Percentiles rank a stretch among this genome's conserved stretches.
These are phyloP conservation scores for Tortrix viridana DNA, from an alignment of 2,888 invertebrate genomes.

Conservation along the genomic window DNA sequence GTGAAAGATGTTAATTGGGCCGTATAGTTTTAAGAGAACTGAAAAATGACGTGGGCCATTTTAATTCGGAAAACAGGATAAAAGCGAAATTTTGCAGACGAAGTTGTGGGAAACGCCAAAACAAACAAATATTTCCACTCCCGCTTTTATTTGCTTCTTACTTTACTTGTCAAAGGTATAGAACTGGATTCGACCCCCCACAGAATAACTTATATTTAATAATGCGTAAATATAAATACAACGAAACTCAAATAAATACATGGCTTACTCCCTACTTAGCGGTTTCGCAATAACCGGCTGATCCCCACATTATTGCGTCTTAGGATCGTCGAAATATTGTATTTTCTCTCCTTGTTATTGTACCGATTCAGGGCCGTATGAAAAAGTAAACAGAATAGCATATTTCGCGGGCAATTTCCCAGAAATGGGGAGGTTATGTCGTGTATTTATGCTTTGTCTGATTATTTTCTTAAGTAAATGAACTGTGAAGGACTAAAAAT, in stretches of 20 bases:
- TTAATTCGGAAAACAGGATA: too few species aligned
- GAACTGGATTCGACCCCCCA: background rate
- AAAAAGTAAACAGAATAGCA: conserved; percentile 29
- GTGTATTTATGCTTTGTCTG: background rate
- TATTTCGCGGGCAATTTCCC: conserved; percentile 18
- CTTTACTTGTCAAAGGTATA: background rate
- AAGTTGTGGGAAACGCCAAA: background rate
- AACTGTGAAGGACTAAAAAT: too few species aligned
- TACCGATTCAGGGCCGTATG: conserved; percentile 19
- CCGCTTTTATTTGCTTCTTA: background rate
- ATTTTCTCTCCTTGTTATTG: conserved; percentile 31
- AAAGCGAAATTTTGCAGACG: too few species aligned
- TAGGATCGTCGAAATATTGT: conserved; percentile 36
- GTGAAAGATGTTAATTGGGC: too few species aligned
- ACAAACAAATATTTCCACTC: background rate
- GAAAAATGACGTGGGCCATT: too few species aligned
- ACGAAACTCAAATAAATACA: conserved; percentile 31
- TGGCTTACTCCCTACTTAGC: conserved; percentile 32
- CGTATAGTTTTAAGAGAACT: too few species aligned
- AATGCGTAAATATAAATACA: conserved; percentile 18
- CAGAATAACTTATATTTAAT: conserved; percentile 19
- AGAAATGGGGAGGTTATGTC: background rate
- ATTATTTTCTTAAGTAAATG: background rate
- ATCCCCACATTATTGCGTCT: conserved; percentile 36
- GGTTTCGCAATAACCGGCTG: conserved; percentile 31